Percentiles rank a stretch among this genome's conserved stretches.
Evolutionary conservation across 2,888 invertebrate genomes (phyloP).

Genomic region (Melolontha melolontha): DNA sequence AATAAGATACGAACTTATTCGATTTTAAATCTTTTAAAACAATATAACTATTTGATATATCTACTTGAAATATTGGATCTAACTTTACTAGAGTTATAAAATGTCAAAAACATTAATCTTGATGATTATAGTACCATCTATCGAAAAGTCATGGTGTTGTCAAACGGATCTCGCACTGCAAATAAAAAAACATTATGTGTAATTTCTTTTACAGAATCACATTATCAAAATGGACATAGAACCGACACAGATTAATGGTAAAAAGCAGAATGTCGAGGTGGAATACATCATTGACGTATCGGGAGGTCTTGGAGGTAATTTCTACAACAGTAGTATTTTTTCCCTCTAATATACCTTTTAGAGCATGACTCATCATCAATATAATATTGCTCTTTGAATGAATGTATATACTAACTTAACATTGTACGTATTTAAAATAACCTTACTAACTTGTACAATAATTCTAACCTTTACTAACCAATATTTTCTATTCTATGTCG

Average conservation of each 20-base stretch:
- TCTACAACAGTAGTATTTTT: conserved; percentile 41
- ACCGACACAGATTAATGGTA: conserved; percentile 22
- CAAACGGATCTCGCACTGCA: too few relatives aligned
- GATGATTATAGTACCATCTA: too few relatives aligned
- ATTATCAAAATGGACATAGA: conserved; percentile 39
- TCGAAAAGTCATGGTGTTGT: too few relatives aligned
- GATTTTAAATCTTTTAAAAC: too few relatives aligned
- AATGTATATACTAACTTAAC: background rate
- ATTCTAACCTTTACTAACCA: conserved; percentile 42
- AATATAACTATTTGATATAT: too few relatives aligned
- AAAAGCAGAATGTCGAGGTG: conserved; percentile 57
- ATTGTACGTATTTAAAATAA: background rate
- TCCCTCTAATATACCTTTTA: conserved; percentile 29
- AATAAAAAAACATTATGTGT: too few relatives aligned
- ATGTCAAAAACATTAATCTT: too few relatives aligned
- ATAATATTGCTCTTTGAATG: background rate
- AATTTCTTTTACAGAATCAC: conserved; percentile 38
- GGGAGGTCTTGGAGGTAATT: conserved; percentile 61
- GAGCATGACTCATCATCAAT: conserved; percentile 10
- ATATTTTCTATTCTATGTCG: conserved; percentile 51
- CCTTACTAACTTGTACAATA: conserved; percentile 10
- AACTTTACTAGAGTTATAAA: too few relatives aligned
- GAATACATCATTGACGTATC: conserved; percentile 61
- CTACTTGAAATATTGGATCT: too few relatives aligned
- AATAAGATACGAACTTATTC: too few relatives aligned